These are phyloP conservation scores for Syngnathus acus DNA, from an alignment of 2,797 vertebrate genomes.

Conservation along the genomic window DNA sequence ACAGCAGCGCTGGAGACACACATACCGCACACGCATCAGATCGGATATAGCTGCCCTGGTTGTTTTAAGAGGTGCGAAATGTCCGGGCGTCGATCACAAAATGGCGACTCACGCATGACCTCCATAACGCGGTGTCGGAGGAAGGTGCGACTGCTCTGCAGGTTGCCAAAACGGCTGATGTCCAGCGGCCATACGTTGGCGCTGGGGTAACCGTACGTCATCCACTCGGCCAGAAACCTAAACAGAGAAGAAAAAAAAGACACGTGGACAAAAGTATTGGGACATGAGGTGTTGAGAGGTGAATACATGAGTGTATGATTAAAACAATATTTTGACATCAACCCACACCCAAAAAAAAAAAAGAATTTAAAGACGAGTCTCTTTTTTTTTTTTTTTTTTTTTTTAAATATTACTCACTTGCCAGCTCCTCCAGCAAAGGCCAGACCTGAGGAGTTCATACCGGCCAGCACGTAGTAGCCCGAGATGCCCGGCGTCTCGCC, in stretches of 20 bases:
- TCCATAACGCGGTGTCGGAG: constrained; percentile 97
- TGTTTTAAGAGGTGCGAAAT: background rate
- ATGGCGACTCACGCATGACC: constrained; percentile 85
- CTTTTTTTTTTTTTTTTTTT: no score
- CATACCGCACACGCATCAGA: constrained; percentile 6
- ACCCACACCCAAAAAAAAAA: no score
- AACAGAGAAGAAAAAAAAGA: background rate
- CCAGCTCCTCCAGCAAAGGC: constrained; percentile 89
- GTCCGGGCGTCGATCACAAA: background rate
- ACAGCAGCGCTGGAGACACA: constrained; percentile 78
- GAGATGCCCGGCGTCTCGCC: constrained; percentile 80
- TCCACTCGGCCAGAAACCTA: constrained; percentile 96
- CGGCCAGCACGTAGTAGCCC: constrained; percentile 88
- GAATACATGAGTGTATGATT: background rate
- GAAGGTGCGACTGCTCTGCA: constrained; percentile 97
- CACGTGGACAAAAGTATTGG: background rate
- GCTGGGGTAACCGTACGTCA: constrained; percentile 87
- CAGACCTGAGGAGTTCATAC: constrained; percentile 95
- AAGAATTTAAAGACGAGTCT: no score
- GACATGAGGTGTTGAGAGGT: background rate
- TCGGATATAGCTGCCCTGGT: background rate
- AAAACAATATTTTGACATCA: background rate
- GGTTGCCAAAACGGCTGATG: constrained; percentile 88
- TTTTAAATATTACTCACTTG: constrained; percentile 71
- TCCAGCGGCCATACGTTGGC: constrained; percentile 93